Evolutionary conservation across 2,113 vertebrate genomes (phyloP), one percentile per base, ranked within the genome.

Genomic region (Carassius gibelio): DNA sequence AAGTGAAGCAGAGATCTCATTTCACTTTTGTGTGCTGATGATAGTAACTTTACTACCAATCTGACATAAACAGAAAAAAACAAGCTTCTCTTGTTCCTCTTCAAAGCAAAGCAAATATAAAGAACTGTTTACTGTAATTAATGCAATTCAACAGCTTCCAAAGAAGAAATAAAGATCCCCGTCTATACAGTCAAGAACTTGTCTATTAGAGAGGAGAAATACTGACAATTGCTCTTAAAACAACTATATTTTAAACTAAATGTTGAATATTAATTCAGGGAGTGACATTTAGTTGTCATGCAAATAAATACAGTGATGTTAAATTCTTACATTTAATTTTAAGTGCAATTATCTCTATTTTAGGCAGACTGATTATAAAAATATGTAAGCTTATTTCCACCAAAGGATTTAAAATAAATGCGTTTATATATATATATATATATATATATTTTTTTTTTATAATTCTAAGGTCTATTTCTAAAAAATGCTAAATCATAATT

Each of bases 1-100:
- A 83, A 52, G 93, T 93, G 91, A 91, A 93, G 94, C 93, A 93
- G 81, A 86, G 84, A 74, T 92, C 84, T 93, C 93, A 91, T 93
- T 93, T 95, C 93, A 91, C 91, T 91, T 94, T 92, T 91, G 79
- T 86, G 87, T 88, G 90, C 78, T 71, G 72, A 83, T 71, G 78
- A 89, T 88, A 86, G 88, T 89, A 89, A 85, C 84, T 69, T 86
- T 88, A 89, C 85, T 83, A 84, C 79, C 69, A 78, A 61, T 57
- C 74, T 83, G 62, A 75, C 79, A 76, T 62, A 36, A 84, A 52
- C 77, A 86, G 61, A 75, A 68, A 83, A 42, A 87, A 30, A 84
- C 36, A 23, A 19, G 61, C 59, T 83, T 85, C 83, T 89, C 84
- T 15, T 81, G 71, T 81, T 30, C 21, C 0, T 23, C 72, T 13